phyloP scores from a whole-genome alignment of 2,888 invertebrate species.

The Drosophila colorata region DNA sequence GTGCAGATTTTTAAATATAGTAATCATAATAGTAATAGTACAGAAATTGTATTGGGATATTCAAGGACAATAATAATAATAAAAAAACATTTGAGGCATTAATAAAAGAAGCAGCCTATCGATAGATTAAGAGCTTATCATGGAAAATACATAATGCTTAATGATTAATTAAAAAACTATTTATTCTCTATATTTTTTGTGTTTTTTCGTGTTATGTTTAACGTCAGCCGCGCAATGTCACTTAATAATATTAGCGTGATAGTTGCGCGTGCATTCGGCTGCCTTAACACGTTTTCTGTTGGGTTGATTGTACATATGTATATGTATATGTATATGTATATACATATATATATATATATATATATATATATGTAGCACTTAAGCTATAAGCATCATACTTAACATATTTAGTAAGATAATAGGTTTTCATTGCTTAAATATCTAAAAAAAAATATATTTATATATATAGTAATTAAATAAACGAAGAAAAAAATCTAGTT shows the following conservation, averaged over 20 bases:
- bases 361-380: constrained; percentile 21
- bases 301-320: constrained; percentile 12
- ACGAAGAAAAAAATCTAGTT: constrained; percentile 22
- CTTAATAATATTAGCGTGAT: constrained; percentile 70
- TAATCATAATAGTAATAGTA: constrained; percentile 55
- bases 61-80: constrained; percentile 43
- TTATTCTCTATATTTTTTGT: constrained; percentile 10
- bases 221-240: constrained; percentile 50
- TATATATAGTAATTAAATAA: constrained; percentile 19
- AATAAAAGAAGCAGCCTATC: constrained; percentile 54
- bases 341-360: constrained; percentile 3
- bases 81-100: constrained; percentile 61
- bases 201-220: constrained; percentile 4
- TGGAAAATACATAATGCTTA: constrained; percentile 50
- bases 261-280: constrained; percentile 38
- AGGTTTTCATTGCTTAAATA: constrained; percentile 29
- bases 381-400: constrained; percentile 47
- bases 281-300: constrained; percentile 6
- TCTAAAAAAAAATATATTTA: constrained; percentile 25
- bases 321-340: constrained; percentile 10
- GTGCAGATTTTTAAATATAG: constrained; percentile 47
- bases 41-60: constrained; percentile 51
- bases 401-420: constrained; percentile 32
- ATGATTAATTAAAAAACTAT: constrained; percentile 27
- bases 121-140: constrained; percentile 24